Conservation (phyloP, 2,888 invertebrate species). For the Perizoma affinitatum region DNA sequence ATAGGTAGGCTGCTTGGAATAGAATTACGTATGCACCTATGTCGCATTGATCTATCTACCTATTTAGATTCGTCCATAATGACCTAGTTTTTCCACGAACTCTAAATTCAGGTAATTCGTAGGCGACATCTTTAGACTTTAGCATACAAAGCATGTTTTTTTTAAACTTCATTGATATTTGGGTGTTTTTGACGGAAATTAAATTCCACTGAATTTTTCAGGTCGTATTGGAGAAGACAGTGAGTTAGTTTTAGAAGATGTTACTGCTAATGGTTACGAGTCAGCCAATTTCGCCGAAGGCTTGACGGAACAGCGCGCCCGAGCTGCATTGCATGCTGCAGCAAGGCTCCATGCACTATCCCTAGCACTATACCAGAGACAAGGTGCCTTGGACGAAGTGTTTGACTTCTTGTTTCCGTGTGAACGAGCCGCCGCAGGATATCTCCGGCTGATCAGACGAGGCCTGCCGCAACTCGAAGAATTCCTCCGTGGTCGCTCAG, state of each 20-base stretch:
- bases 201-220: constrained; percentile 44
- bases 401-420: constrained; percentile 90
- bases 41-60: too few relatives aligned
- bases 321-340: constrained; percentile 88
- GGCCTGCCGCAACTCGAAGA: constrained; percentile 90
- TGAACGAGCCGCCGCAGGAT: constrained; percentile 90
- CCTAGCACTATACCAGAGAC: constrained; percentile 78
- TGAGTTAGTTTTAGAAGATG: constrained; percentile 90
- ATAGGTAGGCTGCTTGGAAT: too few relatives aligned
- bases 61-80: background rate
- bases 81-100: constrained; percentile 12
- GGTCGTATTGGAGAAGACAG: constrained; percentile 79
- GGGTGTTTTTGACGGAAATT: background rate
- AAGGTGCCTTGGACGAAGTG: constrained; percentile 75
- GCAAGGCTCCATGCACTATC: constrained; percentile 90
- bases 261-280: constrained; percentile 86
- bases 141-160: too few relatives aligned
- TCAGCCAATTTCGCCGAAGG: constrained; percentile 89
- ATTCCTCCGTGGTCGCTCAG: constrained; percentile 87
- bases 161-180: too few relatives aligned
- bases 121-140: background rate
- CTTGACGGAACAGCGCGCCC: constrained; percentile 85
- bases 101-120: constrained; percentile 11
- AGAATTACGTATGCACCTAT: too few relatives aligned
- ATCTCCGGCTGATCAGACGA: constrained; percentile 90